Percentiles rank a stretch among this genome's conserved stretches.
Conservation (phyloP, 2,113 vertebrate species). For the Platichthys flesus region DNA sequence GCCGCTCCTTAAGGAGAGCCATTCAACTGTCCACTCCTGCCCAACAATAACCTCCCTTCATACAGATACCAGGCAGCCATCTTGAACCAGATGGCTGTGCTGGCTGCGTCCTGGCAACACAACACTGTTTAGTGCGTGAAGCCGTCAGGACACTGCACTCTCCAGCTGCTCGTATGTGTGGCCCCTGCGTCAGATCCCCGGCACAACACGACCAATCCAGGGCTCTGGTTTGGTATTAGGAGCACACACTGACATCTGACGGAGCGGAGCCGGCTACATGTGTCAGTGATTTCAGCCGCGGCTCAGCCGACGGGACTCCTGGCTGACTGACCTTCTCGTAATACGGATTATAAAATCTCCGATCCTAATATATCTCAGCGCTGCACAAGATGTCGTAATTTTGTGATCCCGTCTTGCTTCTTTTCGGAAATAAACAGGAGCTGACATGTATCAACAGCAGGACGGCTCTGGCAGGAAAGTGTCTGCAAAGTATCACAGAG, state of each 20-base stretch:
- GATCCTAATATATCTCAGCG: conserved; percentile 33
- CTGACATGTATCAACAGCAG: conserved; percentile 27
- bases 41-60: conserved; percentile 83
- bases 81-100: conserved; percentile 82
- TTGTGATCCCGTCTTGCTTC: conserved; percentile 36
- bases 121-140: conserved; percentile 69
- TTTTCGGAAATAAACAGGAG: conserved; percentile 43
- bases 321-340: conserved; percentile 70
- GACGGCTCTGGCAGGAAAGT: conserved; percentile 21
- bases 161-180: conserved; percentile 62
- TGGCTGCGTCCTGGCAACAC: conserved; percentile 79
- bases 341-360: conserved; percentile 73
- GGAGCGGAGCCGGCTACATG: conserved; percentile 73
- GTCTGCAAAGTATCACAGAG: conserved; percentile 31
- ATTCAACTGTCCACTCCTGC: conserved; percentile 68
- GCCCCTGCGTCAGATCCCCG: conserved; percentile 44
- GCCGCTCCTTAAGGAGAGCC: conserved; percentile 57
- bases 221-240: conserved; percentile 60
- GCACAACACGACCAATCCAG: conserved; percentile 53
- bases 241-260: conserved; percentile 76
- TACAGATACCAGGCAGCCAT: conserved; percentile 79
- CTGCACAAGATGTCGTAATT: conserved; percentile 52
- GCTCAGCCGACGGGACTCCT: conserved; percentile 59
- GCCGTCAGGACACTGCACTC: conserved; percentile 44
- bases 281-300: conserved; percentile 77